Evolutionary conservation across 2,797 vertebrate genomes (phyloP), one percentile per base, ranked within the genome.

Genomic region (Darevskia nairensis): DNA sequence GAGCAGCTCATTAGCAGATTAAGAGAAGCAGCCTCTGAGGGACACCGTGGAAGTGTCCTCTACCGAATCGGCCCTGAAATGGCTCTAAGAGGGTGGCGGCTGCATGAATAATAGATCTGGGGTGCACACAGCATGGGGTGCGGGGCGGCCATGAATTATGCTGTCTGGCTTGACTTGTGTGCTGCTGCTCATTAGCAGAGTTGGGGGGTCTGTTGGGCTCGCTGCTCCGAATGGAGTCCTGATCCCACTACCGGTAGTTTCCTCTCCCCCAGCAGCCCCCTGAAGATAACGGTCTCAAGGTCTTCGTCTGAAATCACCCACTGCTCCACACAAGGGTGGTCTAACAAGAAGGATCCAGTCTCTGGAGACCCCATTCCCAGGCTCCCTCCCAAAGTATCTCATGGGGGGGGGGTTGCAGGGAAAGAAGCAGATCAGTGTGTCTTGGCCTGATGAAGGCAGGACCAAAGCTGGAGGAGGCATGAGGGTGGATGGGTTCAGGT

Each of bases 21-120:
- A 74, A 84, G 50, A 61, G 10, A 46, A 85, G 82, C 39, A 27
- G 76, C 32, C 68, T 41, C 55, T 29, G 55, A 74, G 66, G 68
- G 35, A 23, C 21, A 29, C 29, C 10, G 27, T 79, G 69, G 55
- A 78, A 44, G 76, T 72, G 13, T 72, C 66, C 6, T 74, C 82
- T 74, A 27, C 50, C n/a, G 2, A 61, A 82, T 44, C 29, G 86
- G 50, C 32, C 55, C 76, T 80, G 87, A 80, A 85, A 85, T 64
- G 68, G 44, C 64, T 74, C 80, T 85, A 85, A 80, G 29, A 83
- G 27, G 82, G 74, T 35, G 32, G 64, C 1, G 69, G 69, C 1
- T 39, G 77, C 27, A 68, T 79, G 82, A 89, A 89, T 89, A 89
- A 89, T 89, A 89, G 76, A 89, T 89, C 88, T 89, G 88, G 82